These are phyloP conservation scores for Sesia bembeciformis DNA, from an alignment of 2,888 invertebrate genomes.

Conservation along the genomic window DNA sequence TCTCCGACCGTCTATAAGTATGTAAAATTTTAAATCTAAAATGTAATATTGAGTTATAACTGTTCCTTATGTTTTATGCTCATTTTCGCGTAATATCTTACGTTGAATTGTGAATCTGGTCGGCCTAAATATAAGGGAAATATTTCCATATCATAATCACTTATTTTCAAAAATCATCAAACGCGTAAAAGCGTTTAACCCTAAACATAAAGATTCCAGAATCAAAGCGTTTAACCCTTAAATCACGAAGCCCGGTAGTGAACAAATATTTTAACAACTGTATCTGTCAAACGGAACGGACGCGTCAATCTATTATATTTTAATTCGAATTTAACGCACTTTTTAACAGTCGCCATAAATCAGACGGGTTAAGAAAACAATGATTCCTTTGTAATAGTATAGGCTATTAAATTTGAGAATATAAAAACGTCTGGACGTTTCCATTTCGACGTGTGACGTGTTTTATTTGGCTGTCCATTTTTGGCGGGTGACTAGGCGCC, in stretches of 20 bases:
- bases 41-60: no score
- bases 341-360: constrained; percentile 48
- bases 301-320: constrained; percentile 14
- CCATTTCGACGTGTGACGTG: constrained; percentile 10
- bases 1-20: no score
- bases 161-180: no score
- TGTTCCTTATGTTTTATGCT: no score
- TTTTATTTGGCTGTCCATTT: constrained; percentile 23
- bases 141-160: no score
- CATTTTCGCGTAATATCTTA: no score
- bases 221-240: constrained; percentile 10
- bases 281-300: constrained; percentile 15
- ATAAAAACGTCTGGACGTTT: constrained; percentile 45
- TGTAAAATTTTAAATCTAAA: no score
- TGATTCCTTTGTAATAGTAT: constrained; percentile 69
- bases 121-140: no score
- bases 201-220: background rate
- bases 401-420: constrained; percentile 59
- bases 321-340: constrained; percentile 11
- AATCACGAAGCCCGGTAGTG: constrained; percentile 47
- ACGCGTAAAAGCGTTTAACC: no score
- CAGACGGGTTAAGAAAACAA: constrained; percentile 63
- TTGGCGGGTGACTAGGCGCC: constrained; percentile 35
- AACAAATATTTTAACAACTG: constrained; percentile 45
- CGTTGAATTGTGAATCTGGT: no score